Evolutionary conservation across 2,888 invertebrate genomes (phyloP), one percentile per base, ranked within the genome.

Genomic region (Pollenia griseotomentosa): DNA sequence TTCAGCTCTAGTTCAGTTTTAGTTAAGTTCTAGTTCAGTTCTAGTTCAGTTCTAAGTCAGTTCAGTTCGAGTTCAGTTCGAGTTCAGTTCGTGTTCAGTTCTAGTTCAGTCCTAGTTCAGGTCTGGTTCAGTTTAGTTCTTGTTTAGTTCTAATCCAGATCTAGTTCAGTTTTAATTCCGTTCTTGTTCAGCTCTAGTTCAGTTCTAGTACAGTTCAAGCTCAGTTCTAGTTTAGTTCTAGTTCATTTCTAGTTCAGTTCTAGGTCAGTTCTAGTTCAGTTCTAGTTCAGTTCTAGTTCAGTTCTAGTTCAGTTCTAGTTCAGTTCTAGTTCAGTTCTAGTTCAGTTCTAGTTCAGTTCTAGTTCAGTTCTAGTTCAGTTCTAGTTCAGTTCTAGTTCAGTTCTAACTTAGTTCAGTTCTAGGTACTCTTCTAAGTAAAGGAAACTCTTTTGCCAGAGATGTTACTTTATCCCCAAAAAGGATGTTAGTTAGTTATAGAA

Each of bases 61-160:
- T 57, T 57, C 23, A 57, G 23, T 57, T 57, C 55, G 23, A 57
- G 55, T 57, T 57, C 55, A 57, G 55, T 23, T 57, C 55, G 23
- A 57, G 23, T 55, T 19, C 55, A 55, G 55, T 55, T 55, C 55
- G 23, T 23, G 55, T 55, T 55, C 55, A 55, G 55, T 55, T 55
- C 55, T 55, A 19, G 55, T 55, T 55, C 55, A 55, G 55, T 55
- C 23, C 55, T 55, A 55, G 55, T 55, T 55, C 55, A 55, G 55
- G 23, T 55, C 55, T 55, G 23, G 55, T 55, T 55, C 55, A 55
- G 55, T 55, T 19, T 2, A 19, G 19, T 19, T 19, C 19, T 19
- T 1, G 19, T 19, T 19, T 2, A 19, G 19, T 19, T 55, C 55
- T 55, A 55, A 23, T 55, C 23, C 55, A 55, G 55, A 23, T 55